phyloP scores from a whole-genome alignment of 1,140 invertebrate species.

The Drosophila neocordata region DNA sequence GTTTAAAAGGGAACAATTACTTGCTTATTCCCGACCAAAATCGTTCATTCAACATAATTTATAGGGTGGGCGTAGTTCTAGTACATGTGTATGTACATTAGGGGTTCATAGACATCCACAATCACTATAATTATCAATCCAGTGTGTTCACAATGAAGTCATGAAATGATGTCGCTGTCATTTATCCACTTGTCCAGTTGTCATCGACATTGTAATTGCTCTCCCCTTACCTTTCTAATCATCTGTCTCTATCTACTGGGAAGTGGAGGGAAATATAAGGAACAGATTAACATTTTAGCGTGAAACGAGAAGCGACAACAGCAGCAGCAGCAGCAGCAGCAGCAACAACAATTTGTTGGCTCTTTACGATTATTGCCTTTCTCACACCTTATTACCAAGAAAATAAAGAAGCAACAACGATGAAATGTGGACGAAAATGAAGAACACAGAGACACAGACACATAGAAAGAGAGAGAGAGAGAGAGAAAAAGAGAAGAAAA shows the following conservation, averaged over 20 bases:
- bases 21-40: too few relatives aligned
- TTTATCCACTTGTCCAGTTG: conserved; percentile 26
- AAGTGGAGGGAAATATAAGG: conserved; percentile 40
- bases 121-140: background rate
- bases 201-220: conserved; percentile 52
- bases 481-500: conserved; percentile 45
- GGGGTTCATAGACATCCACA: background rate
- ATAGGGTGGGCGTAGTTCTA: too few relatives aligned
- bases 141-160: conserved; percentile 35
- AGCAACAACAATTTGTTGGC: conserved; percentile 79
- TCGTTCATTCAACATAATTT: too few relatives aligned
- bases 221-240: background rate
- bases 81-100: background rate
- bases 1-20: too few relatives aligned
- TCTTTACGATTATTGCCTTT: conserved; percentile 82
- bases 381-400: conserved; percentile 82
- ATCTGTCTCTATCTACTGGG: conserved; percentile 5
- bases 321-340: conserved; percentile 29
- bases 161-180: conserved; percentile 22
- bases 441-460: conserved; percentile 24
- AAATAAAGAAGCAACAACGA: conserved; percentile 73
- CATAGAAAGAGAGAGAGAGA: background rate
- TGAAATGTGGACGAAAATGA: conserved; percentile 61
- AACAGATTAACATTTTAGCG: conserved; percentile 77
- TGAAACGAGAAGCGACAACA: conserved; percentile 48